Conservation (phyloP, 2,797 vertebrate genomes). For the Neomorphus geoffroyi region DNA sequence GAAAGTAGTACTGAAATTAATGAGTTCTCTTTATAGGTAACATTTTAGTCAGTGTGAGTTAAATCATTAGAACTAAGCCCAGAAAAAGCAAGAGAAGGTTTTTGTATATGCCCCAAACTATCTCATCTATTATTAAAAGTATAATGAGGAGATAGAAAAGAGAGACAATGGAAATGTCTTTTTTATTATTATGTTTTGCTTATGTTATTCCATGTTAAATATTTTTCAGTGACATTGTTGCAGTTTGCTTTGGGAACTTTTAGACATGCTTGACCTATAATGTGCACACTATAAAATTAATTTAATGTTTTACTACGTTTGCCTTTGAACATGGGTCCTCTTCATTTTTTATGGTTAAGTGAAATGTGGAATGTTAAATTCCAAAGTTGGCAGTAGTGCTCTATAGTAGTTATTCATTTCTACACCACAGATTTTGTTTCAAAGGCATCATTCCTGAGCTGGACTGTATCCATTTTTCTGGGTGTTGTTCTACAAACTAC, state of each 20-base stretch:
- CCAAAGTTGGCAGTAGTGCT: slow-evolving; percentile 31
- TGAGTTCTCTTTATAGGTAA: not conserved
- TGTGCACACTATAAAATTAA: slow-evolving; percentile 60
- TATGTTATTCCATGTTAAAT: slow-evolving; percentile 28
- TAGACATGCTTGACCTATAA: slow-evolving; percentile 52
- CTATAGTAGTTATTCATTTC: slow-evolving; percentile 54
- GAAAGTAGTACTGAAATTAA: not conserved
- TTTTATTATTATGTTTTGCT: slow-evolving; percentile 7
- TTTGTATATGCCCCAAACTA: not conserved
- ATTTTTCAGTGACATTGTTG: slow-evolving; percentile 29
- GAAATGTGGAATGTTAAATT: slow-evolving; percentile 63
- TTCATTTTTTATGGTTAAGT: slow-evolving; percentile 69
- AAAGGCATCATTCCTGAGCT: slow-evolving; percentile 53
- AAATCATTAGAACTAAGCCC: not conserved
- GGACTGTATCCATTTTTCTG: slow-evolving; percentile 38
- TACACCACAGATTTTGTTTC: slow-evolving; percentile 61
- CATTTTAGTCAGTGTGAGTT: not conserved
- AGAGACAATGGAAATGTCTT: slow-evolving; percentile 10
- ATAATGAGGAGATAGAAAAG: not conserved
- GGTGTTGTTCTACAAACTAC: slow-evolving; percentile 1
- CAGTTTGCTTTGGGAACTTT: slow-evolving; percentile 55
- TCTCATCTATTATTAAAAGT: not conserved
- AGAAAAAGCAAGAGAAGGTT: not conserved
- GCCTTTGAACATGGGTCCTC: slow-evolving; percentile 60
- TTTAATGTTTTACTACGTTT: slow-evolving; percentile 60